Evolutionary conservation across 2,113 vertebrate genomes (phyloP), one percentile per base, ranked within the genome.

Genomic region (Galemys pyrenaicus): DNA sequence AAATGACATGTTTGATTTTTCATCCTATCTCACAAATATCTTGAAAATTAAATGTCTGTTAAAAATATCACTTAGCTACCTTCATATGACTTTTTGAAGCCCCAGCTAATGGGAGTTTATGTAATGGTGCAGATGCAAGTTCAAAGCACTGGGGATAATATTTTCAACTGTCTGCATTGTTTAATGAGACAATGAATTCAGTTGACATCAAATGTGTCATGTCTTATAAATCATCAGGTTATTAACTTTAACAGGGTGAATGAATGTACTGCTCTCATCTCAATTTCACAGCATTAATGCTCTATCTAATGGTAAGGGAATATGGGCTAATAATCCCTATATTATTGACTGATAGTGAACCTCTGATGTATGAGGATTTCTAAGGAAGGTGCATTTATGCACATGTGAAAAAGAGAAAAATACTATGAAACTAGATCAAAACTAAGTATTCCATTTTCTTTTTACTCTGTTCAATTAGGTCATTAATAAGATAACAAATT

Each of bases 101-200:
- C 65, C 51, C 41, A 49, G 60, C 37, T 74, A 96, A 95, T 95
- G 91, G 73, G 90, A 90, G 68, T 13, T 71, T 41, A 32, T 89
- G 2, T 75, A 91, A 96, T 96, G 79, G 86, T 67, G 87, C 88
- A 87, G 81, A 77, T 95, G 74, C 54, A 78, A 75, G 28, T 81
- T 95, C 80, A 81, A 94, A 96, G 92, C 35, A 78, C 81, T 87
- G 46, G 86, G 78, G 58, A 62, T 82, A 74, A 62, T 91, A 78
- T 96, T 95, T 95, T 79, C 41, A 82, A 75, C 83, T 96, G 56
- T 75, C 87, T 92, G 20, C 12, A 37, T 49, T 94, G 89, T 75
- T 96, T 97, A 97, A 98, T 96, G 95, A 98, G 96, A 96, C 87
- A 97, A 28, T 96, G 92, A 97, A 97, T 97, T 94, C 84, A 95